A percentile compares a stretch with the other conserved stretches of the same genome.
Evolutionary conservation across 2,113 vertebrate species (phyloP).

Genomic region (Leuciscus idus): DNA sequence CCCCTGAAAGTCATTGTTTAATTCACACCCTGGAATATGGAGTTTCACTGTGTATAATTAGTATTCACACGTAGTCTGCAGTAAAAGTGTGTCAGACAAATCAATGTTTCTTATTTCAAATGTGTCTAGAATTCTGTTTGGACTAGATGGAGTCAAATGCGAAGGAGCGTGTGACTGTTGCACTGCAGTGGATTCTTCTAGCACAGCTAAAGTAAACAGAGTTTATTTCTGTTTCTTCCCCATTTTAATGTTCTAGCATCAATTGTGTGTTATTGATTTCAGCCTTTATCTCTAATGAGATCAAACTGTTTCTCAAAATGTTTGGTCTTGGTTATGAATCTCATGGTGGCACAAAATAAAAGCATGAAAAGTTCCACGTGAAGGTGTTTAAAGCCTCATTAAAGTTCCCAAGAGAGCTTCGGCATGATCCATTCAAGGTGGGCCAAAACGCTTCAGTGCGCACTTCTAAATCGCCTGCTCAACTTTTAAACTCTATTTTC

Average conservation of each 20-base stretch:
- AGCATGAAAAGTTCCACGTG: constrained; percentile 22
- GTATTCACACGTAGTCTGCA: constrained; percentile 20
- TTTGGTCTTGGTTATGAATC: not conserved
- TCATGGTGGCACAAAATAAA: not conserved
- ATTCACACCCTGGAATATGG: not conserved
- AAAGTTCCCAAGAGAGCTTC: constrained; percentile 25
- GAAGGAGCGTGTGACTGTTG: constrained; percentile 4
- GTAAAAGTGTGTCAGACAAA: constrained; percentile 30
- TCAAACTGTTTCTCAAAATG: not conserved
- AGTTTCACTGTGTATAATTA: constrained; percentile 7
- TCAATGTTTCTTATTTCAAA: constrained; percentile 28
- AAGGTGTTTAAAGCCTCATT: constrained; percentile 40
- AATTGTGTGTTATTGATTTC: not conserved
- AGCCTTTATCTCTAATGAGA: not conserved
- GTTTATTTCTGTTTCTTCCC: constrained; percentile 46
- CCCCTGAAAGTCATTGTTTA: not conserved
- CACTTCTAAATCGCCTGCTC: constrained; percentile 45
- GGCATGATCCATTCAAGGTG: constrained; percentile 31
- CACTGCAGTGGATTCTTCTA: constrained; percentile 3
- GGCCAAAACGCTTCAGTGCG: constrained; percentile 44
- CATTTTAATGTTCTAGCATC: not conserved
- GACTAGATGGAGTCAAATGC: constrained; percentile 11
- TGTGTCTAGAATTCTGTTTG: constrained; percentile 34
- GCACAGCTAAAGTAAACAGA: constrained; percentile 48
- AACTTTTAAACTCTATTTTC: constrained; percentile 56